phyloP scores from a whole-genome alignment of 2,113 vertebrate genomes.

The Pimephales promelas region DNA sequence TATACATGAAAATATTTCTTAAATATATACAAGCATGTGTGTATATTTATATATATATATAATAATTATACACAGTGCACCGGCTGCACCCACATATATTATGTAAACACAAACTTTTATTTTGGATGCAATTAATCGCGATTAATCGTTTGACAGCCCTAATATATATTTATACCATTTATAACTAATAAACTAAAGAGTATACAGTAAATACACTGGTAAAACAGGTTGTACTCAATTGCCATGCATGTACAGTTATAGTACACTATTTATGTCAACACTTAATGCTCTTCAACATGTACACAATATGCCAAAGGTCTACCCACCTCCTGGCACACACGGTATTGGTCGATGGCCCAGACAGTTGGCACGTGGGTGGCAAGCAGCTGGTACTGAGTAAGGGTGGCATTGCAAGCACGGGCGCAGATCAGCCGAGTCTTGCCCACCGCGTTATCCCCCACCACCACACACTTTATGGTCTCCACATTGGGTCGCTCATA shows the following conservation, averaged over 20 bases:
- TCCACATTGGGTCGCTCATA: conserved; percentile 92
- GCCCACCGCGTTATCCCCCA: conserved; percentile 88
- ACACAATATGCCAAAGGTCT: conserved; percentile 22
- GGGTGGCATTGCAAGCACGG: conserved; percentile 88
- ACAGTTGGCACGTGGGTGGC: conserved; percentile 90
- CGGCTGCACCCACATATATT: no score
- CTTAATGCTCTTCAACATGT: background rate
- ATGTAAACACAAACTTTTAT: no score
- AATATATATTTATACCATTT: background rate
- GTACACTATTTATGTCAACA: background rate
- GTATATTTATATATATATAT: no score
- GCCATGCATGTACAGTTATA: no score
- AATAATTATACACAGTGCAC: no score
- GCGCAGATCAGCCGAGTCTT: conserved; percentile 90
- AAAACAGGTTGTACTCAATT: background rate
- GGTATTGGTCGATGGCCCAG: conserved; percentile 91
- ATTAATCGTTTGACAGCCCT: no score
- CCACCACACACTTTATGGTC: conserved; percentile 92
- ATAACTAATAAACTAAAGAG: background rate
- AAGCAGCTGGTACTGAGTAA: conserved; percentile 91
- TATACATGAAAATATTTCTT: no score
- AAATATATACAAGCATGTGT: no score
- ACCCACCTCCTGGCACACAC: conserved; percentile 88
- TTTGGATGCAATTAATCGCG: no score
- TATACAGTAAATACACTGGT: background rate